Percentiles rank a stretch among this genome's conserved stretches.
These are phyloP conservation scores for Penaeus indicus DNA, from an alignment of 1,140 invertebrate species.

Conservation along the genomic window DNA sequence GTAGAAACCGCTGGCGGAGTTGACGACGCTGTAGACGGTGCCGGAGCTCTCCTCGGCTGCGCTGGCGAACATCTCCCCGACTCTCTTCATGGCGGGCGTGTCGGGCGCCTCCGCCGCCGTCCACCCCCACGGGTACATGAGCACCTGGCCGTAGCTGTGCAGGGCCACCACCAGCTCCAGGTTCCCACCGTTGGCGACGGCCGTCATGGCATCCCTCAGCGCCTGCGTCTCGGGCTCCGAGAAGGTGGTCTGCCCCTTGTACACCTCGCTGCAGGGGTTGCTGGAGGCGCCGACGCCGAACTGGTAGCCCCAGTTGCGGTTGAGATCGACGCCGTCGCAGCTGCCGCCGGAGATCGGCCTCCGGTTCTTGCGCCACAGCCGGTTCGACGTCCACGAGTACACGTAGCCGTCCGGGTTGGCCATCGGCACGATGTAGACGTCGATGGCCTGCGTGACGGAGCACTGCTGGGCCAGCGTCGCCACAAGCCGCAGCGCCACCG, in stretches of 20 bases:
- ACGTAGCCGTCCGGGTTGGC: constrained; percentile 67
- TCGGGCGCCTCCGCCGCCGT: constrained; percentile 70
- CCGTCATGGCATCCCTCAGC: constrained; percentile 66
- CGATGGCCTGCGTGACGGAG: constrained; percentile 80
- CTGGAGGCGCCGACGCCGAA: constrained; percentile 75
- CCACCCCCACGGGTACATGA: constrained; percentile 88
- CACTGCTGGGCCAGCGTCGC: constrained; percentile 79
- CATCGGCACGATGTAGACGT: constrained; percentile 73
- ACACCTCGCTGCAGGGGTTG: constrained; percentile 75
- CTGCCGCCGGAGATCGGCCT: constrained; percentile 21
- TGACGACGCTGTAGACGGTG: constrained; percentile 56
- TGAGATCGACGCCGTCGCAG: constrained; percentile 68
- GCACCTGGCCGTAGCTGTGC: constrained; percentile 91
- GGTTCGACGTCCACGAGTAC: constrained; percentile 66
- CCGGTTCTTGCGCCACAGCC: constrained; percentile 68
- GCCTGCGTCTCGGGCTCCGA: constrained; percentile 70
- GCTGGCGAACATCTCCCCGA: constrained; percentile 58
- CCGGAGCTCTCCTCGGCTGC: constrained; percentile 42
- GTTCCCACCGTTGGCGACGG: constrained; percentile 62
- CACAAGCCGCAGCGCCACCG: constrained; percentile 86
- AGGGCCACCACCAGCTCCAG: constrained; percentile 85
- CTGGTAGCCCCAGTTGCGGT: constrained; percentile 67
- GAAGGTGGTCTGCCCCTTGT: constrained; percentile 72
- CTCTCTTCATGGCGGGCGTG: constrained; percentile 33
- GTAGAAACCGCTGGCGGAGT: constrained; percentile 63